A percentile compares a stretch with the other conserved stretches of the same genome.
phyloP scores from a whole-genome alignment of 2,797 vertebrate genomes.

The Chiroxiphia lanceolata region DNA sequence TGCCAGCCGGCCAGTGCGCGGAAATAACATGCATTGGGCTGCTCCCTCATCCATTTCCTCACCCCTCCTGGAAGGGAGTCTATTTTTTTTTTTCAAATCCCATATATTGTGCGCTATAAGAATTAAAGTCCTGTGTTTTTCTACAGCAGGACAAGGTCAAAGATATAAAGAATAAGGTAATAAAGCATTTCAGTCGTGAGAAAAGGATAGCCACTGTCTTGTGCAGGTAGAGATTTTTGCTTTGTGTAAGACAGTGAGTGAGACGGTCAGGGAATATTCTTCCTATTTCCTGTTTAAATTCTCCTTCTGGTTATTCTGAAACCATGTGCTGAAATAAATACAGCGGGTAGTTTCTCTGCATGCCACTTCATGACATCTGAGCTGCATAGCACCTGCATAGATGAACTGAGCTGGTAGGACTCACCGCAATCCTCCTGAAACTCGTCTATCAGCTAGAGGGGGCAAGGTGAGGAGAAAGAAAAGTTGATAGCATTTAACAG shows the following conservation, averaged over 20 bases:
- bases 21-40: neutral
- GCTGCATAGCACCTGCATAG: neutral
- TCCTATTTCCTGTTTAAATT: constrained; percentile 12
- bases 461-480: neutral
- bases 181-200: neutral
- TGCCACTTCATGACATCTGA: neutral
- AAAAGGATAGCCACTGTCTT: neutral
- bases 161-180: constrained; percentile 38
- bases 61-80: neutral
- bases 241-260: neutral
- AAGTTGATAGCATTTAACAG: neutral
- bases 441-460: neutral
- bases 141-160: constrained; percentile 52
- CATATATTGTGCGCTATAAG: neutral
- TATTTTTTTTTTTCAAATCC: neutral
- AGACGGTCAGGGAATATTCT: neutral
- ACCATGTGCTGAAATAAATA: neutral
- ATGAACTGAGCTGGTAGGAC: neutral
- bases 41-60: neutral
- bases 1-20: rapidly evolving
- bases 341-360: neutral
- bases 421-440: neutral
- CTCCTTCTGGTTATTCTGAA: constrained; percentile 13
- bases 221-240: neutral
- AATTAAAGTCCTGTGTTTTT: constrained; percentile 29